Evolutionary conservation across 2,113 vertebrate genomes (phyloP), one percentile per base, ranked within the genome.

Genomic region (Phalacrocorax pelagicus): DNA sequence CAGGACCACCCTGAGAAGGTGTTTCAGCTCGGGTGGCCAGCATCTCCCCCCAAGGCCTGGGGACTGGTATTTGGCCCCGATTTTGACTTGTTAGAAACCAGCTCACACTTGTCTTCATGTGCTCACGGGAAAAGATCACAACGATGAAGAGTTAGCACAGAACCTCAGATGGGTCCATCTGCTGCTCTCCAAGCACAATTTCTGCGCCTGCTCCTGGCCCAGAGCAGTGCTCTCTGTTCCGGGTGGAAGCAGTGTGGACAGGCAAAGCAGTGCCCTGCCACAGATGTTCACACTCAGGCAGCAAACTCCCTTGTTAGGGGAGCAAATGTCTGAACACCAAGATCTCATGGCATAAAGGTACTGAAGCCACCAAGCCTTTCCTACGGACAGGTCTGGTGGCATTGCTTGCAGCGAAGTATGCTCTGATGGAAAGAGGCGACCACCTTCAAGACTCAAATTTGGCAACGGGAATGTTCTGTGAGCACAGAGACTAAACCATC

Each of bases 21-120:
- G 42, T 36, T 47, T 17, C 49, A 54, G 36, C 30, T n/a, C 1
- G 0, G 51, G 15, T 51, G 36, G 8, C 16, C 47, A 32, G 14
- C 40, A 4, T 7, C 5, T 63, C 27, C 70, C 72, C 36, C 47
- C 42, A 24, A 16, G 13, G 55, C 6, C 22, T 24, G n/a, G 12
- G 40, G 30, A 7, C 38, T 15, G 2, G 47, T 4, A 0, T 4
- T 36, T 7, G 11, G n/a, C 15, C 8, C 17, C 17, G 0, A 0
- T 21, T 86, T 69, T 24, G 46, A 26, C 12, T 10, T 10, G 5
- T 0, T 77, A 54, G 58, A 32, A 63, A 24, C 10, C 44, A 71
- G 8, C 65, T 70, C 23, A 5, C 0, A 1, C 11, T 36, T 16
- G 4, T 12, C 57, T 52, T 54, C 38, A 21, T 0, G 1, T 19